Conservation (phyloP, 2,113 vertebrate genomes). For the Penelope pileata region DNA sequence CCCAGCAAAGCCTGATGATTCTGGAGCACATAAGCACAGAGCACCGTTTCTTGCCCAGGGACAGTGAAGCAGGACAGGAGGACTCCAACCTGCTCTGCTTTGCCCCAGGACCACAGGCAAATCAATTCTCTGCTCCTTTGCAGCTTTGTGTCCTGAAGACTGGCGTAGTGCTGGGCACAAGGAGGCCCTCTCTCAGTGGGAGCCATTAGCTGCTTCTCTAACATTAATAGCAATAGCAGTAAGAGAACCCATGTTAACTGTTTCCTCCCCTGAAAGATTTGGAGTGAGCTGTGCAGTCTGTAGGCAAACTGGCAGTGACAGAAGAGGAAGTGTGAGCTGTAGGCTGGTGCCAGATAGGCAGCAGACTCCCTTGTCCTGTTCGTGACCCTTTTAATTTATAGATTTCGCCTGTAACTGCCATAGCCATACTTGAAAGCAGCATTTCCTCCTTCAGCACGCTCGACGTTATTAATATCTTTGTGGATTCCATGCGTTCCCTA, state of each 20-base stretch:
- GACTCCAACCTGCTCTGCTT: neutral
- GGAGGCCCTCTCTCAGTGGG: neutral
- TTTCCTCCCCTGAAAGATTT: neutral
- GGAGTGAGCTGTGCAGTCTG: neutral
- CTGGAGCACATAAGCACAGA: neutral
- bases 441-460: neutral
- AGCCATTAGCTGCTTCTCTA: neutral
- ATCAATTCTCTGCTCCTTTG: neutral
- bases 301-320: constrained; percentile 22
- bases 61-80: neutral
- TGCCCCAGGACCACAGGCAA: neutral
- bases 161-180: neutral
- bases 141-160: neutral
- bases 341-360: constrained; percentile 67
- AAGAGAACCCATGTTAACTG: neutral
- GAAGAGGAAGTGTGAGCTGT: constrained; percentile 62
- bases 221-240: neutral
- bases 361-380: constrained; percentile 36
- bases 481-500: constrained; percentile 68
- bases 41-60: neutral
- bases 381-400: constrained; percentile 34
- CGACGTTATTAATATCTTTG: neutral
- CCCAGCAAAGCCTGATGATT: neutral
- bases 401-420: neutral
- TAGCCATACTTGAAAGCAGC: neutral